Base-by-base conservation (phyloP, 2,113 vertebrate genomes). In the Corvus cornix region DNA sequence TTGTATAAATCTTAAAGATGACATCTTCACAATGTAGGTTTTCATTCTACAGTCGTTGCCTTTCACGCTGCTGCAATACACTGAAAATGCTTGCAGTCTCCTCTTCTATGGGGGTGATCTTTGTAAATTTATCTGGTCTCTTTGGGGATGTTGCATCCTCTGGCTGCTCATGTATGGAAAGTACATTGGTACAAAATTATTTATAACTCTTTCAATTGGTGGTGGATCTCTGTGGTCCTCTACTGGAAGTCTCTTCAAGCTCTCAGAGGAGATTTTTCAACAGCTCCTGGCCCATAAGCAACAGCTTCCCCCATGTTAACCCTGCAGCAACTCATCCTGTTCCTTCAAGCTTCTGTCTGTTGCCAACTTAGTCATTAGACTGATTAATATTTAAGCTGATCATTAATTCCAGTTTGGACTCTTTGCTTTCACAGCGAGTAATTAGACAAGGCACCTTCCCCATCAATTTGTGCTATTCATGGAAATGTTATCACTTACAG, bases 251-350 rank as follows among this genome's bases (percentile, higher is more conserved):
- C 30, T 91, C 37, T 72, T 77, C 46, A 77, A 33, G 59, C 28
- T 94, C 87, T 85, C 53, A 41, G 37, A 75, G 55, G 87, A 91
- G 51, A 55, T 53, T 53, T 95, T 92, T 89, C 43, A 93, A 30
- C 55, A 81, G 46, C 70, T 95, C 21, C 51, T 52, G 60, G 75
- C 84, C 93, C 31, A 24, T 41, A 31, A 91, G 46, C 39, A 86
- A 9, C 79, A 76, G 16, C 74, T 95, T 85, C 41, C 82, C 37
- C 67, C 0, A 0, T 79, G 74, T 73, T 87, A 93, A 84, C 56
- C 78, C 70, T 87, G 67, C 43, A 85, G 89, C 78, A 39, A 44
- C 35, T 83, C 27, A 37, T 92, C 82, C 82, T 59, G 28, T 77
- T 95, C 60, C 83, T 94, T 72, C 68, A 48, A 84, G 85, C 64